Conservation (phyloP, 2,888 invertebrate genomes). For the Papilio gigon region DNA sequence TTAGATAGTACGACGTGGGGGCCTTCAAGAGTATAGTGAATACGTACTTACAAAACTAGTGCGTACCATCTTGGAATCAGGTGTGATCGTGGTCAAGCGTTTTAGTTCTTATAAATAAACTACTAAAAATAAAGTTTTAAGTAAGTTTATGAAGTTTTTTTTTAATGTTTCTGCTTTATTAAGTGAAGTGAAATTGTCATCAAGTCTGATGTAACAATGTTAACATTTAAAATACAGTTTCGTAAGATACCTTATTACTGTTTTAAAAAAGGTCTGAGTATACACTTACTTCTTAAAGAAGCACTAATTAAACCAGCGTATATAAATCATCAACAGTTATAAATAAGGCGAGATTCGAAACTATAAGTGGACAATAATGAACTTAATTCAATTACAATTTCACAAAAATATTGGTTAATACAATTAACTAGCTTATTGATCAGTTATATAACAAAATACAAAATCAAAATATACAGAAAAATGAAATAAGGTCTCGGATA, state of each 20-base stretch:
- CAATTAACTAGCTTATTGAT: slow-evolving; percentile 31
- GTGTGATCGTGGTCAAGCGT: too few relatives aligned
- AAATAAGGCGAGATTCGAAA: slow-evolving; percentile 19
- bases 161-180: background rate
- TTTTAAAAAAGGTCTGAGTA: slow-evolving; percentile 31
- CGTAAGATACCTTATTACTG: slow-evolving; percentile 23
- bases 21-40: too few relatives aligned
- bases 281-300: slow-evolving; percentile 29
- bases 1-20: too few relatives aligned
- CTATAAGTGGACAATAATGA: slow-evolving; percentile 9
- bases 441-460: too few relatives aligned
- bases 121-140: too few relatives aligned
- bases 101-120: too few relatives aligned
- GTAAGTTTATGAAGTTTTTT: too few relatives aligned
- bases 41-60: too few relatives aligned
- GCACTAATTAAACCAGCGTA: slow-evolving; percentile 28
- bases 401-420: slow-evolving; percentile 7
- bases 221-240: background rate
- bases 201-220: background rate
- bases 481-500: too few relatives aligned
- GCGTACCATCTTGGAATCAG: too few relatives aligned
- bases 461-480: too few relatives aligned
- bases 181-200: too few relatives aligned
- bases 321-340: slow-evolving; percentile 32
- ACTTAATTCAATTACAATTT: slow-evolving; percentile 25